These are phyloP conservation scores for Meriones unguiculatus DNA, from an alignment of 2,113 vertebrate genomes.

Conservation along the genomic window DNA sequence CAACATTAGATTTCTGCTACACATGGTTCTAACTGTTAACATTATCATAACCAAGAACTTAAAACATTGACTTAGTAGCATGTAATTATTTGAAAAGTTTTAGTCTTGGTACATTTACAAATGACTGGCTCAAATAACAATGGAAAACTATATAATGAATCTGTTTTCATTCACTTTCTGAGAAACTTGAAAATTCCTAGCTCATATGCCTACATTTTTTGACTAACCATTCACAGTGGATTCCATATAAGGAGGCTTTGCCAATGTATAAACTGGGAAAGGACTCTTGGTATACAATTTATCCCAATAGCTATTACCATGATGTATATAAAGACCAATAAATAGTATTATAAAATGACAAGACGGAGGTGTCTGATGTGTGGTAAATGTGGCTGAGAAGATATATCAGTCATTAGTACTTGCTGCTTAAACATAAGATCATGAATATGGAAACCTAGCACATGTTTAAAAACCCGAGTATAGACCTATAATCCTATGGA, in stretches of 20 bases:
- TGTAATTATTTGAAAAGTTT: not conserved
- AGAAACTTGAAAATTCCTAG: not conserved
- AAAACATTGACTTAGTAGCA: not conserved
- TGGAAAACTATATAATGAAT: not conserved
- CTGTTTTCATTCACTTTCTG: not conserved
- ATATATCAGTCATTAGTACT: not conserved
- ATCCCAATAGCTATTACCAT: not conserved
- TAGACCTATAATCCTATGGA: too few species aligned
- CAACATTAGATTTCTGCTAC: not conserved
- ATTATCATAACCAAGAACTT: not conserved
- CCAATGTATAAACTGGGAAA: not conserved
- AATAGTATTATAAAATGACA: not conserved
- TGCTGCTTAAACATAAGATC: not conserved
- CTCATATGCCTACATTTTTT: not conserved
- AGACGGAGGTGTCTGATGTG: not conserved
- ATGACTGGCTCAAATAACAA: not conserved
- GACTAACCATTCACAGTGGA: accelerated
- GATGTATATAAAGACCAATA: not conserved
- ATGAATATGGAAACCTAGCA: not conserved
- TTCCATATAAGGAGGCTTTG: not conserved
- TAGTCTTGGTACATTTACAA: not conserved
- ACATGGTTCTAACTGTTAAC: not conserved
- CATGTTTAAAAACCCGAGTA: too few species aligned
- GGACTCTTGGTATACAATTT: not conserved
- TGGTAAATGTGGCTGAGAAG: too few species aligned